Conservation (phyloP, 2,888 invertebrate genomes). For the Phragmatobia fuliginosa region DNA sequence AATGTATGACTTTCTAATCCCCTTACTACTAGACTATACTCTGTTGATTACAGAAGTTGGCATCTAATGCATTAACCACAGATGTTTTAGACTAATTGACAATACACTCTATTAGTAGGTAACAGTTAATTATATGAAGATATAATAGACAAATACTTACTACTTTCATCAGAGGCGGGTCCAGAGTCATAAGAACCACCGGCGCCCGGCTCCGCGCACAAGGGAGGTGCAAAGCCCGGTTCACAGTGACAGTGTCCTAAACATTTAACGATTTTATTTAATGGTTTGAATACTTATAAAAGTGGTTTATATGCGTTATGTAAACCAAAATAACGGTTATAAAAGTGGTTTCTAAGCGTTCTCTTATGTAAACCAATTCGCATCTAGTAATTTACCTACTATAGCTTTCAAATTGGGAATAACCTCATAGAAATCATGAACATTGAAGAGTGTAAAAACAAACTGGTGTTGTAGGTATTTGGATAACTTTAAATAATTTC, state of each 20-base stretch:
- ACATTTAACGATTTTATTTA: neutral
- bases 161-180: conserved; percentile 93
- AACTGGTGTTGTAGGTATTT: neutral
- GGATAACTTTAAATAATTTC: neutral
- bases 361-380: no score
- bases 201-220: conserved; percentile 93
- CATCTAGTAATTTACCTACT: no score
- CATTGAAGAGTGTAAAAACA: neutral
- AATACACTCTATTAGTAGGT: neutral
- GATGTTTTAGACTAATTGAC: neutral
- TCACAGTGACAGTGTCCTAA: conserved; percentile 98
- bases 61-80: neutral
- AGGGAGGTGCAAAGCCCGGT: conserved; percentile 94
- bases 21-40: no score
- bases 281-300: neutral
- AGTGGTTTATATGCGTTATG: neutral
- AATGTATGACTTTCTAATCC: no score
- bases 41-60: no score
- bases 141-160: conserved; percentile 80
- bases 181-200: conserved; percentile 97
- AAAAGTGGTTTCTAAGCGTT: no score
- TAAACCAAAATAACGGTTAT: no score
- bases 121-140: neutral
- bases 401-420: neutral
- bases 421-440: neutral